phyloP scores from a whole-genome alignment of 2,888 invertebrate species.

The Alloplasta piceator region DNA sequence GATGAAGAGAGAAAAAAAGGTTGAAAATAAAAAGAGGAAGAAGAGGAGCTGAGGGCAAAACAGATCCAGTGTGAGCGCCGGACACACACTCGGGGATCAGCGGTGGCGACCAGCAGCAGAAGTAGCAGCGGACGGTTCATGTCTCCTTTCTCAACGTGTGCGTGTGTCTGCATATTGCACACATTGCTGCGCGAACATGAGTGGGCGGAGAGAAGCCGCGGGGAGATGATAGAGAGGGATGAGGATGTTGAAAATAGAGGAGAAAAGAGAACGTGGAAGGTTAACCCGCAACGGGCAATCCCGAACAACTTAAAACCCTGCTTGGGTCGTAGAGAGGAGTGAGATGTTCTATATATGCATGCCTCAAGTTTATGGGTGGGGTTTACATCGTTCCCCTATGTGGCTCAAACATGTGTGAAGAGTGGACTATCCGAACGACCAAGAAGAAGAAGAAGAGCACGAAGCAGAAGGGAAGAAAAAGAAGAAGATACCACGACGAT shows the following conservation, averaged over 20 bases:
- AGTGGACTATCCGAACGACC: constrained; percentile 59
- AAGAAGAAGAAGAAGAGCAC: constrained; percentile 45
- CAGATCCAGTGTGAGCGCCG: constrained; percentile 36
- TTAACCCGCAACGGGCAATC: constrained; percentile 61
- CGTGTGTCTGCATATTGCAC: constrained; percentile 7
- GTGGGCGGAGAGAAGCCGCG: constrained; percentile 63
- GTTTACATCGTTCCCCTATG: constrained; percentile 64
- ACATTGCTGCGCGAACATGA: constrained; percentile 41
- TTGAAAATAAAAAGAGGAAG: constrained; percentile 48
- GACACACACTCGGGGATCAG: constrained; percentile 23
- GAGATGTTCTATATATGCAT: constrained; percentile 54
- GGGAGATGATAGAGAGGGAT: constrained; percentile 57
- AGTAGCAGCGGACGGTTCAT: constrained; percentile 48
- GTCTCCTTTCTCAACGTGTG: constrained; percentile 32
- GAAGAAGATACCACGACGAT: constrained; percentile 53
- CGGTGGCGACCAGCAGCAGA: constrained; percentile 24
- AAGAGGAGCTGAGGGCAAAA: constrained; percentile 34
- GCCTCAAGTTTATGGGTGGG: constrained; percentile 75
- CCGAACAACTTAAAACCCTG: constrained; percentile 63
- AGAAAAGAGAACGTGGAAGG: constrained; percentile 64
- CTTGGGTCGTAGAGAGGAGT: constrained; percentile 29
- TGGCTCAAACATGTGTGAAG: constrained; percentile 63
- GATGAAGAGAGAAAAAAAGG: constrained; percentile 55
- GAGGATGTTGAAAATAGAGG: constrained; percentile 59
- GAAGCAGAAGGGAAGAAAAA: constrained; percentile 16